Evolutionary conservation across 1,140 invertebrate species (phyloP), one percentile per base, ranked within the genome.

Genomic region (Ridgeia piscesae): DNA sequence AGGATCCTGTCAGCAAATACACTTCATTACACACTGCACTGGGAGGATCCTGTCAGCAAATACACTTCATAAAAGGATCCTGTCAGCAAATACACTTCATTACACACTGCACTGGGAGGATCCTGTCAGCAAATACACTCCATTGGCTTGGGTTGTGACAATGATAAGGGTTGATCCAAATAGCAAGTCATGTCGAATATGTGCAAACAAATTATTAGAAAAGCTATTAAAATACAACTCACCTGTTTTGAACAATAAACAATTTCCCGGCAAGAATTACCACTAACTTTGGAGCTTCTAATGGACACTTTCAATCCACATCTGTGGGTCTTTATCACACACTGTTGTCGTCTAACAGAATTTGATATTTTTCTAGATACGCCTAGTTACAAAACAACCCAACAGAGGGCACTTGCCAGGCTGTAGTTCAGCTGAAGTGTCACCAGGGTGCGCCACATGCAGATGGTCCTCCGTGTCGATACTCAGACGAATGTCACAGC

Each of bases 401-500:
- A 33, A 14, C 34, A 34, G 34, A 1, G 33, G 8, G 6, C 89
- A 35, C 77, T 31, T 34, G 33, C 35, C 34, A 34, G 33, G 77
- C 93, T 92, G 31, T 94, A 93, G 34, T 94, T 93, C 35, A 93
- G 93, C 34, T 88, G 92, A 91, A 94, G 94, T 90, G 94, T 94
- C 50, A 35, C 34, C 48, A 94, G 94, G 91, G 94, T 94, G 89
- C 94, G 94, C 34, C 94, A 95, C 14, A 93, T 93, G 91, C 94
- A 94, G 0, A 93, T 94, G 6, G 27, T 77, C 58, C 27, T 77
- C 58, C 0, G 27, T 77, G 58, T 77, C 58, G 4, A 77, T 31
- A 94, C 94, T n/a, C 94, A 93, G 11, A 94, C 94, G 89, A 94
- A 93, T 27, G 94, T 94, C 33, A 94, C 93, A 27, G 92, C 93